Evolutionary conservation across 2,888 invertebrate species (phyloP), one percentile per base, ranked within the genome.

Genomic region (Cheilosia pagana): DNA sequence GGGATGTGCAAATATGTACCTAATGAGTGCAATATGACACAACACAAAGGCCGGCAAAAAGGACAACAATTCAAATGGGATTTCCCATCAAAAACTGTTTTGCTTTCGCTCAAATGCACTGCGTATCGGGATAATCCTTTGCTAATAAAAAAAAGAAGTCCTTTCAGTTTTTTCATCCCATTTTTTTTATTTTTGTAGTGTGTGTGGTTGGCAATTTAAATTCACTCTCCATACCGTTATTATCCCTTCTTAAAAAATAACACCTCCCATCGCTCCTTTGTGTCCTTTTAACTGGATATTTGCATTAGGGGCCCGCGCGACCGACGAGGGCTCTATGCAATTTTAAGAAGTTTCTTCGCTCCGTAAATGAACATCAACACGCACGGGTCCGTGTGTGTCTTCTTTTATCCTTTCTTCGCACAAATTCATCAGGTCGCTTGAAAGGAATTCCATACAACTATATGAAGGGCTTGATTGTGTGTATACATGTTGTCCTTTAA

Each of bases 271-370:
- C 50, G 43, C 43, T 28, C 23, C 41, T 52, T 16, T 52, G 70
- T 63, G 67, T 81, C 81, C 85, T 85, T 85, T 85, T 85, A 76
- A 81, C 81, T 75, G 85, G 75, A 85, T 81, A 83, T 83, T 70
- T 79, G 74, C 83, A 83, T 74, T 78, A 70, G 23, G 59, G 72
- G 28, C 52, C 28, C n/a, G n/a, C n/a, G n/a, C n/a, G 35, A 43
- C 16, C 21, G 50, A 35, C 39, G 41, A 52, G 65, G 67, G 65
- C 59, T 71, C 23, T 52, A n/a, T n/a, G 52, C 10, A 79, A 75
- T 85, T 83, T 82, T 85, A 75, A 65, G 63, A 85, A 75, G 70
- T 85, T 75, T 75, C 70, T 60, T 67, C 72, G 52, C 59, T 59
- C 71, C 41, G 35, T n/a, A 81, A 79, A 45, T 71, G 81, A 85